Base-by-base conservation (phyloP, 2,888 invertebrate genomes). In the Agriopis aurantiaria region DNA sequence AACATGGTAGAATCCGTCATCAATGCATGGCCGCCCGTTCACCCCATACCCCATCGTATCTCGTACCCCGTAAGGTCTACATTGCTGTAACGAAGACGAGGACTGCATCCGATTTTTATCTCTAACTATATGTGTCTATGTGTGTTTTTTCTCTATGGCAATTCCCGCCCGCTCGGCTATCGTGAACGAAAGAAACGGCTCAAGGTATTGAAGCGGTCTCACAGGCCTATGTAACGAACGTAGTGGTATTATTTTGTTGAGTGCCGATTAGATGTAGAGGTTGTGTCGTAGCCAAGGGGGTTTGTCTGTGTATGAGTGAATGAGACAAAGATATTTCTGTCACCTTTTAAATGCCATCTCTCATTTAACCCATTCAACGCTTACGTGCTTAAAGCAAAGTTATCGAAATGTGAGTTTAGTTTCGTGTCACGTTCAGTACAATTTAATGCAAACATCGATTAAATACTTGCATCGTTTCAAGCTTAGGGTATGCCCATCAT, bases 121-220 rank as follows among this genome's bases (percentile, higher is more conserved):
- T 95, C 95, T 95, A 95, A 95, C 95, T 95, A 94, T 95, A 83
- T 84, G 95, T 95, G 94, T 95, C 93, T 95, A 94, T 95, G 95
- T 96, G 95, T 96, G 96, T 96, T 96, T 96, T 96, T 96, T 96
- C 95, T 95, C 91, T 95, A 95, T 96, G 96, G 96, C 96, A 96
- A 95, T 95, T 94, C 95, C 95, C 95, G 93, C 94, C 93, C 92
- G 93, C 94, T 94, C 94, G 94, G 93, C 94, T 93, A 91, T 95
- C 96, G 96, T 95, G 85, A 71, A 78, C 95, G 95, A 91, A 92
- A 96, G 95, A 94, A 88, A 85, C 93, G 90, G 86, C 90, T 91
- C 88, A 95, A 95, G 95, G 95, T 95, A 95, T 91, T 91, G 63
- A 57, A 45, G 14, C 70, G 70, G 66, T 70, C 66, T 85, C 56